Base-by-base conservation (phyloP, 2,888 invertebrate genomes). In the Cyclophora albipunctata region DNA sequence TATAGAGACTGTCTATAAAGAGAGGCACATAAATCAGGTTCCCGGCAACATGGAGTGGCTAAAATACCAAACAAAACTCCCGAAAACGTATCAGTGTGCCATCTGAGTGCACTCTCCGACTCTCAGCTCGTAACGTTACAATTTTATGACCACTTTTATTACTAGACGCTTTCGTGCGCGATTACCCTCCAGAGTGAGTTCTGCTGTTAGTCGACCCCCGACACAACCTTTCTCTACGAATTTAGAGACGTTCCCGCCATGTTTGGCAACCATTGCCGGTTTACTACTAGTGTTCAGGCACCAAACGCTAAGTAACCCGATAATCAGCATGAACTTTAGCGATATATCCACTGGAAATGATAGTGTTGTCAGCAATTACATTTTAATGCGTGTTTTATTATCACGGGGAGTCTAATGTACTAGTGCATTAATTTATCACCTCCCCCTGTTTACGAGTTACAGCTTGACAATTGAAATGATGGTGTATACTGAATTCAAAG, bases 181-280 rank as follows among this genome's bases (percentile, higher is more conserved):
- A 88, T 87, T 87, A 88, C 87, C 86, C 87, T 82, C 85, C 73
- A 75, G 87, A 88, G 87, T 88, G 87, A 85, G 86, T 87, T 88
- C 86, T 81, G 87, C 85, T 88, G 87, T 88, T 85, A 87, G 78
- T 66, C 70, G 69, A 80, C 82, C 78, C 69, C 66, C 63, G 70
- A 73, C 67, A 68, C 69, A 65, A 74, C 61, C 71, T 71, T 69
- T 72, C 74, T 74, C 73, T 58, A 59, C 62, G 52, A 57, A 54
- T 57, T 47, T 49, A 45, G 50, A 66, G 60, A 67, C 58, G 45
- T 52, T 59, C 69, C 70, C 71, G 66, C 60, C 47, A 34, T 45
- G 51, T 54, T 48, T 50, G 55, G 45, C 40, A 5, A 68, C 70
- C 81, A 85, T 78, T 71, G 76, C 84, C 62, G 62, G 47, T 51